Evolutionary conservation across 1,140 invertebrate genomes (phyloP).

Genomic region (Pseudomyrmex sp.): DNA sequence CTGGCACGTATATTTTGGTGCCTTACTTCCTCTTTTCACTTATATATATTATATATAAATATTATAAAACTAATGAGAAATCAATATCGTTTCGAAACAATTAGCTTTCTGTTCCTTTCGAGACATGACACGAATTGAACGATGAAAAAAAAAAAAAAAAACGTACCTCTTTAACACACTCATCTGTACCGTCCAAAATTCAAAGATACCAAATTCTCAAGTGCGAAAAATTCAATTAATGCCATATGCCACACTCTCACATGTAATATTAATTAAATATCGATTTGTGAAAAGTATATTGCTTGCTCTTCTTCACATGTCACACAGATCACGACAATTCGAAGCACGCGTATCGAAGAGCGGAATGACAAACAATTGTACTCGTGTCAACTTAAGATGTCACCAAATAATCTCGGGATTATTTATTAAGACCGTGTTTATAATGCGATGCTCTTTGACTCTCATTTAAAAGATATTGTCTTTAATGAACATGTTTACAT

Average conservation of each 20-base stretch:
- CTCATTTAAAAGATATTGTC: no score
- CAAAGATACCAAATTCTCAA: constrained; percentile 31
- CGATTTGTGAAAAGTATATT: no score
- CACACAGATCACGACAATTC: not conserved
- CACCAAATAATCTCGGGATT: not conserved
- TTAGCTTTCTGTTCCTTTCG: not conserved
- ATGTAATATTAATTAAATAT: not conserved
- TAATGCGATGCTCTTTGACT: no score
- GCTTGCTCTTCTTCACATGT: not conserved
- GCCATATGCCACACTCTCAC: constrained; percentile 48
- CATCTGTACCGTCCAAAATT: constrained; percentile 62
- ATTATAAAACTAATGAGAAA: not conserved
- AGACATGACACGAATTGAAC: not conserved
- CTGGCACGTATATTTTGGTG: not conserved
- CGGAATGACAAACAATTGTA: not conserved
- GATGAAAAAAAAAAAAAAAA: not conserved
- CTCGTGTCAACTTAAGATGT: not conserved
- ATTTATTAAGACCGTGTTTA: not conserved
- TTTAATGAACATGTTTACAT: not conserved
- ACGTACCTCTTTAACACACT: constrained; percentile 59
- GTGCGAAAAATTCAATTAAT: constrained; percentile 31
- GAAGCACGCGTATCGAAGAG: not conserved
- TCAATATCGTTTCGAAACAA: not conserved
- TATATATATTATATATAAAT: not conserved
- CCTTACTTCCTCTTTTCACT: not conserved